Conservation (phyloP, 2,113 vertebrate genomes). For the Syngnathus scovelli region DNA sequence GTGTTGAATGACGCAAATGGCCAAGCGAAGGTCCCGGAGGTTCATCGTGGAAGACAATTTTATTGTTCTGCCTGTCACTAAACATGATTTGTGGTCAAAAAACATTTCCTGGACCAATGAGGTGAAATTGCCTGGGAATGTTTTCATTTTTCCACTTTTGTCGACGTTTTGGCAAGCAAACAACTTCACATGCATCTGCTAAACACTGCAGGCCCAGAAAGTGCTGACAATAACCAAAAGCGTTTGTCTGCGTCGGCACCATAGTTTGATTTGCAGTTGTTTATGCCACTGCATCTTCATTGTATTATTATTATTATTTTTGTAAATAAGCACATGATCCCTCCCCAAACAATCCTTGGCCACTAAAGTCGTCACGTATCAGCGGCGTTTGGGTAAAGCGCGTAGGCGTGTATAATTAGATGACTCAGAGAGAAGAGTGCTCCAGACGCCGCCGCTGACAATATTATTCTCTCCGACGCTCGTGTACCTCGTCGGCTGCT, state of each 20-base stretch:
- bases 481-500: conserved; percentile 32
- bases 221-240: background rate
- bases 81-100: no score
- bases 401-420: conserved; percentile 63
- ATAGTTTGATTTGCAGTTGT: conserved; percentile 40
- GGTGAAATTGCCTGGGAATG: no score
- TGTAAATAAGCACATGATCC: conserved; percentile 41
- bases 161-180: background rate
- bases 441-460: conserved; percentile 48
- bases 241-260: conserved; percentile 36
- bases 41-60: no score
- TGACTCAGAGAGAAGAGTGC: conserved; percentile 50
- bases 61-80: no score
- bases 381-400: conserved; percentile 45
- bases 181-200: background rate
- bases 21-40: no score
- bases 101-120: no score
- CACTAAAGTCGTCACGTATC: conserved; percentile 23
- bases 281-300: conserved; percentile 26
- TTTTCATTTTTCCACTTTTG: no score
- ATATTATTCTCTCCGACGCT: conserved; percentile 54
- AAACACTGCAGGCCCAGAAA: background rate
- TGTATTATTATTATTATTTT: conserved; percentile 7
- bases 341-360: conserved; percentile 42
- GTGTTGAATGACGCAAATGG: no score